Evolutionary conservation across 2,888 invertebrate species (phyloP).

Genomic region (Netelia fuscicornis): DNA sequence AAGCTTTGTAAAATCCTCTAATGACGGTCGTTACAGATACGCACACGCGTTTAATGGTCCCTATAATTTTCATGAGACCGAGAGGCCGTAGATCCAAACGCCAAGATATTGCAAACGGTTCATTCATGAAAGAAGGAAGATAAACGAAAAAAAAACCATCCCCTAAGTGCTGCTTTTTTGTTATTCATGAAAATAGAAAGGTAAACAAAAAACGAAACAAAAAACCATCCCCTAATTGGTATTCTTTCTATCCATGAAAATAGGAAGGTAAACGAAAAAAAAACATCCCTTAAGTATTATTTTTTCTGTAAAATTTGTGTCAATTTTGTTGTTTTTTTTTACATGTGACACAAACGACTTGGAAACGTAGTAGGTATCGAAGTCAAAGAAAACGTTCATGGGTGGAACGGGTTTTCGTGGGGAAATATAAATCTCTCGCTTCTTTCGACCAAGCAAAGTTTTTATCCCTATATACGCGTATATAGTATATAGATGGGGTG

Average conservation of each 20-base stretch:
- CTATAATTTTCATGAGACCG: background rate
- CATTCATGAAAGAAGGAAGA: too few species aligned
- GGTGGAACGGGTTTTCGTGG: background rate
- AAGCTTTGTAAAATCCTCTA: conserved; percentile 40
- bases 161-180: too few species aligned
- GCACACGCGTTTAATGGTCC: conserved; percentile 29
- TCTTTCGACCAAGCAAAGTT: conserved; percentile 22
- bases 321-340: background rate
- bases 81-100: background rate
- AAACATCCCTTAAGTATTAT: too few species aligned
- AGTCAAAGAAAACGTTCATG: background rate
- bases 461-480: conserved; percentile 9
- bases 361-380: background rate
- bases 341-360: background rate
- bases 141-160: too few species aligned
- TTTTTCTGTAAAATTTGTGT: too few species aligned
- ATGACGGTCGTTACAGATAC: conserved; percentile 39
- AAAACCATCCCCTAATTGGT: too few species aligned
- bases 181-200: too few species aligned
- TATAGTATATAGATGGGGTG: conserved; percentile 29
- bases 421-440: conserved; percentile 18
- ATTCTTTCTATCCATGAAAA: too few species aligned
- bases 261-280: too few species aligned
- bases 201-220: too few species aligned
- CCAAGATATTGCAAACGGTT: background rate